phyloP scores from a whole-genome alignment of 2,888 invertebrate species.

The Argyresthia goedartella region DNA sequence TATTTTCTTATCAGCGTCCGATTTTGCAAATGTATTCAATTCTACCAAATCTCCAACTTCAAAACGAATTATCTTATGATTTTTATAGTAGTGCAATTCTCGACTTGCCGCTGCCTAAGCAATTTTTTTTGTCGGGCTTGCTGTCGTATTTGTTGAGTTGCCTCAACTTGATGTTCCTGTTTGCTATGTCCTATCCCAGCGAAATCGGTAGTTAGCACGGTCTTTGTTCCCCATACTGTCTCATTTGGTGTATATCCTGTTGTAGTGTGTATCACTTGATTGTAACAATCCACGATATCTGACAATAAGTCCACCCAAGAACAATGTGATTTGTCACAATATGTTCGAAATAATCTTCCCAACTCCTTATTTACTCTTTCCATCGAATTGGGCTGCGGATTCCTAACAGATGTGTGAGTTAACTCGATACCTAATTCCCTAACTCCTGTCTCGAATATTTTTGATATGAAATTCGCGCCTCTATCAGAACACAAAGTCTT shows the following conservation, averaged over 20 bases:
- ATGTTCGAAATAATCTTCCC: too few relatives aligned
- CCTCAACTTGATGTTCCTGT: neutral
- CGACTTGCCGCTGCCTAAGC: too few relatives aligned
- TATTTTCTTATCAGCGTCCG: neutral
- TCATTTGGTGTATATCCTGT: neutral
- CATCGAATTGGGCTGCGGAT: slow-evolving; percentile 5
- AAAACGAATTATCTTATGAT: slow-evolving; percentile 2
- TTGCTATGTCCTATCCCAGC: neutral
- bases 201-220: neutral
- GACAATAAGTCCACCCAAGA: too few relatives aligned
- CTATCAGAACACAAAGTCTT: neutral
- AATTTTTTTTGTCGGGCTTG: neutral
- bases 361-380: too few relatives aligned
- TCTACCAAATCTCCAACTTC: slow-evolving; percentile 7
- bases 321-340: too few relatives aligned
- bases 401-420: neutral
- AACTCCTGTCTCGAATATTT: neutral
- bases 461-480: neutral
- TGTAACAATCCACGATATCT: neutral
- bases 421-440: neutral
- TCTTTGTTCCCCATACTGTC: neutral
- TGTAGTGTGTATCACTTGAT: neutral
- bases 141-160: neutral
- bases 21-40: neutral
- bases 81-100: neutral